phyloP scores from a whole-genome alignment of 1,140 invertebrate genomes.

The Anoplolepis gracilipes region DNA sequence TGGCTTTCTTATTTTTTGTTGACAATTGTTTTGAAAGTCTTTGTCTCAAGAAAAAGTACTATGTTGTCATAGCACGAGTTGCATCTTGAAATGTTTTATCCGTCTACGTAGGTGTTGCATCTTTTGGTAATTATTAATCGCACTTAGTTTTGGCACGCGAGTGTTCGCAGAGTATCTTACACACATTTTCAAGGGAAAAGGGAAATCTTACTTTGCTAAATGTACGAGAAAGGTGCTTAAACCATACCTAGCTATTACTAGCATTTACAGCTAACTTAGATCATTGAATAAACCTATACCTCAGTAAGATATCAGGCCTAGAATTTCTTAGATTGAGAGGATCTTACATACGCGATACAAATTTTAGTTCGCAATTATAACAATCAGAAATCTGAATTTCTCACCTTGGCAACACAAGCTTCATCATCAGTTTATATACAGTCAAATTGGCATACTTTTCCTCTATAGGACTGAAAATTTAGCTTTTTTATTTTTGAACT shows the following conservation, averaged over 20 bases:
- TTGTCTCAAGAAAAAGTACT: not conserved
- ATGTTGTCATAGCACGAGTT: not conserved
- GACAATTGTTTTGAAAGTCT: not conserved
- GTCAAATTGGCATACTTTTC: not conserved
- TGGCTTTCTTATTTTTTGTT: slow-evolving; percentile 33
- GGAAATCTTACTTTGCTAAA: slow-evolving; percentile 8
- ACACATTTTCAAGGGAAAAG: slow-evolving; percentile 1
- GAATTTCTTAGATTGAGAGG: not conserved
- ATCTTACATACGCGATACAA: not conserved
- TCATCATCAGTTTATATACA: slow-evolving; percentile 73
- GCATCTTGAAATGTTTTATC: not conserved
- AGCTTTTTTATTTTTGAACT: not conserved
- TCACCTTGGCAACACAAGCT: slow-evolving; percentile 58
- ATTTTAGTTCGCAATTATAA: slow-evolving; percentile 1
- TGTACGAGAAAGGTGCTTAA: not conserved
- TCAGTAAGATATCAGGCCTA: not conserved
- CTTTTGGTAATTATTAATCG: slow-evolving; percentile 14
- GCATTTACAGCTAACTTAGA: slow-evolving; percentile 4
- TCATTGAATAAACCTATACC: not conserved
- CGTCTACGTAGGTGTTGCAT: not conserved
- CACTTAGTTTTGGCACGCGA: not conserved
- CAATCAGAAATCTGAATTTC: slow-evolving; percentile 3
- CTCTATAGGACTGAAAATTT: not conserved
- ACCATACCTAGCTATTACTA: not conserved
- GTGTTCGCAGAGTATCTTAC: not conserved